Conservation (phyloP, 2,113 vertebrate species). For the Perca schrenkii region DNA sequence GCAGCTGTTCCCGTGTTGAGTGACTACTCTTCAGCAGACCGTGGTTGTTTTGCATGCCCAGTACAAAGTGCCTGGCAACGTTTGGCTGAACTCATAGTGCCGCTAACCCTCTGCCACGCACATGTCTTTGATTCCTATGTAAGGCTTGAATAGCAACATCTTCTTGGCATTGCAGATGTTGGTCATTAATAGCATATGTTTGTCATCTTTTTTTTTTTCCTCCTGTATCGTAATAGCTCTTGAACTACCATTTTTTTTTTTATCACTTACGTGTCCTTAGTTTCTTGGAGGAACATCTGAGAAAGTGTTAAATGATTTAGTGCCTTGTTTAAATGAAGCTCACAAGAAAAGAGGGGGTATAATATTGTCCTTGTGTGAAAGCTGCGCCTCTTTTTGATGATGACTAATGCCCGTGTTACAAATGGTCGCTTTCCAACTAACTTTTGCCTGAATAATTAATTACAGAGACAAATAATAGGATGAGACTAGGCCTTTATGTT, state of each 20-base stretch:
- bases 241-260: conserved; percentile 67
- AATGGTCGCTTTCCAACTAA: conserved; percentile 42
- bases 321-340: conserved; percentile 72
- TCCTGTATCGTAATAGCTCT: conserved; percentile 62
- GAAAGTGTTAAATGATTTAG: conserved; percentile 70
- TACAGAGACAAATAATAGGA: conserved; percentile 34
- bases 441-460: conserved; percentile 45
- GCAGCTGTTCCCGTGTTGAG: conserved; percentile 69
- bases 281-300: conserved; percentile 75
- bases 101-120: conserved; percentile 69
- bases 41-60: conserved; percentile 59
- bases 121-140: conserved; percentile 74
- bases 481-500: conserved; percentile 11
- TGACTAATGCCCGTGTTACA: conserved; percentile 45
- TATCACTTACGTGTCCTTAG: conserved; percentile 72
- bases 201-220: conserved; percentile 60
- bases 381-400: conserved; percentile 39
- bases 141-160: conserved; percentile 69
- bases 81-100: conserved; percentile 79
- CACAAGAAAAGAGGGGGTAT: conserved; percentile 58
- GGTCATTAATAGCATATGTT: conserved; percentile 78
- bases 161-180: conserved; percentile 72
- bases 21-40: conserved; percentile 50
- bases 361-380: conserved; percentile 73
- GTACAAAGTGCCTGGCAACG: conserved; percentile 73